These are phyloP conservation scores for Myopa testacea DNA, from an alignment of 2,888 invertebrate species.

Conservation along the genomic window DNA sequence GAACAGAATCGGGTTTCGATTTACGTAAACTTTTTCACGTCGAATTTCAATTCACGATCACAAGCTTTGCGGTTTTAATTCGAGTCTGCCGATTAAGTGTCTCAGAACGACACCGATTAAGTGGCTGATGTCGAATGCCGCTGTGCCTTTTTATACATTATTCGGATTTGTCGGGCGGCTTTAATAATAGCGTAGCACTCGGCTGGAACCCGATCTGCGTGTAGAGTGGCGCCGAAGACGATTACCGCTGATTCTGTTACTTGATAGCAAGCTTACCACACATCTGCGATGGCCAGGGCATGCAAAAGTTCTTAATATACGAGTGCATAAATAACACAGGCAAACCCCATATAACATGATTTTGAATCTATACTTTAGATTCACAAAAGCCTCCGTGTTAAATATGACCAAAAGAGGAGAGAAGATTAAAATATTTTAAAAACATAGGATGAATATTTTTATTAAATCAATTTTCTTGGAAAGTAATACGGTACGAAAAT, in stretches of 20 bases:
- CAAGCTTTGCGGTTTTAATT: not conserved
- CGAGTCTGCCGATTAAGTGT: not conserved
- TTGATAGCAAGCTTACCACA: not conserved
- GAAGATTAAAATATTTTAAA: too few species aligned
- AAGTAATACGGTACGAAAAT: too few species aligned
- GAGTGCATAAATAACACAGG: too few species aligned
- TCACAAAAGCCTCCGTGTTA: too few species aligned
- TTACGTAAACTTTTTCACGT: not conserved
- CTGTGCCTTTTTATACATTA: slow-evolving; percentile 8
- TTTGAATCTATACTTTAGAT: too few species aligned
- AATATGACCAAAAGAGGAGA: too few species aligned
- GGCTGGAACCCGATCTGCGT: not conserved
- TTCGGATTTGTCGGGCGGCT: not conserved
- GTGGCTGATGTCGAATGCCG: not conserved
- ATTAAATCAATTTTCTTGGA: too few species aligned
- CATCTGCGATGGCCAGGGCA: not conserved
- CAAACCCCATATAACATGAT: too few species aligned
- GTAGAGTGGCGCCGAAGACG: not conserved
- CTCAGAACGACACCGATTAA: not conserved
- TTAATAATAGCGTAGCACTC: not conserved
- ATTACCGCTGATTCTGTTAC: slow-evolving; percentile 12
- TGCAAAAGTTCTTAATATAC: not conserved
- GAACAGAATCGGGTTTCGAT: not conserved
- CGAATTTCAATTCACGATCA: not conserved
- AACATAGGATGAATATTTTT: too few species aligned